phyloP scores from a whole-genome alignment of 2,888 invertebrate species.

The Drosophila cognata region DNA sequence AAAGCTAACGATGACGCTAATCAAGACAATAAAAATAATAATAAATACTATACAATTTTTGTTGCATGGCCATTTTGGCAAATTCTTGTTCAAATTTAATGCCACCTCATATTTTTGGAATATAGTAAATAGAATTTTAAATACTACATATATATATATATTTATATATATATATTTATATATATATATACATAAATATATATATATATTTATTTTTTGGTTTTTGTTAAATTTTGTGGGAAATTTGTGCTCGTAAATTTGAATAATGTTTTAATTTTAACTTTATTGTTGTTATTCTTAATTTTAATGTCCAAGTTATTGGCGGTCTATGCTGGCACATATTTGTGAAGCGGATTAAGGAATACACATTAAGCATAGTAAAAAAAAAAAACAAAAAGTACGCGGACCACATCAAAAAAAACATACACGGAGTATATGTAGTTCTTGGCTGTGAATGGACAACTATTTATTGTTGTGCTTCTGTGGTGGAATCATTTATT shows the following conservation, averaged over 20 bases:
- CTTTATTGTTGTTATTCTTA: conserved; percentile 37
- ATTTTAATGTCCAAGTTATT: conserved; percentile 41
- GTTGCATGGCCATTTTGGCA: conserved; percentile 41
- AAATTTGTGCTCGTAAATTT: conserved; percentile 50
- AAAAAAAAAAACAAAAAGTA: not conserved
- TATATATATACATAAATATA: not conserved
- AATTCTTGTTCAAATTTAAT: conserved; percentile 47
- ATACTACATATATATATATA: conserved; percentile 11
- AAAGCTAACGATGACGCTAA: conserved; percentile 50
- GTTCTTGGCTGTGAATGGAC: conserved; percentile 8
- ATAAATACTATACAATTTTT: conserved; percentile 61
- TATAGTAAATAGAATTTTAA: conserved; percentile 21
- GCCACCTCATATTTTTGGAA: conserved; percentile 28
- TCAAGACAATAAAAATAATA: conserved; percentile 78
- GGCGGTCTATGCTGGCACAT: conserved; percentile 36
- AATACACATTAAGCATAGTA: not conserved
- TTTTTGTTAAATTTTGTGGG: conserved; percentile 36
- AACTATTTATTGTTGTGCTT: not conserved
- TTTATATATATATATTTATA: conserved; percentile 7
- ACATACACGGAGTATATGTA: not conserved
- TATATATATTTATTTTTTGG: conserved; percentile 1
- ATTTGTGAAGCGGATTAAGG: conserved; percentile 43
- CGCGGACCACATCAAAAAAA: not conserved
- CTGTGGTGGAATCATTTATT: not conserved
- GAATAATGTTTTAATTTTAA: conserved; percentile 37